phyloP scores from a whole-genome alignment of 2,113 vertebrate species.

The human region DNA sequence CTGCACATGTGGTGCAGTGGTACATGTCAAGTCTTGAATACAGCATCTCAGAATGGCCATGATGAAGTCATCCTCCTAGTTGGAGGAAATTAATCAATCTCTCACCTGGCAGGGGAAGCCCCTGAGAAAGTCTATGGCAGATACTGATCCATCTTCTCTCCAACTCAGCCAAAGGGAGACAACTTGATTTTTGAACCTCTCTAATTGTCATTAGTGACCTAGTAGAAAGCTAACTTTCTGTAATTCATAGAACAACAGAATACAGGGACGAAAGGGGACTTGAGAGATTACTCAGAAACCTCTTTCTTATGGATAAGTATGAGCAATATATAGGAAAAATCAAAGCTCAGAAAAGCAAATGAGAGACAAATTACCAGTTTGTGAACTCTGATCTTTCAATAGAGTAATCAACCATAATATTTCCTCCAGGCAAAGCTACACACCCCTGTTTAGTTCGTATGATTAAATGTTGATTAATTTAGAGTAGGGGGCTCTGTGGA shows the following conservation, averaged over 20 bases:
- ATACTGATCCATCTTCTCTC: neutral
- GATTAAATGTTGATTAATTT: neutral
- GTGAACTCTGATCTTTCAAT: neutral
- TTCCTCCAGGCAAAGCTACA: neutral
- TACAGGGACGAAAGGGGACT: neutral
- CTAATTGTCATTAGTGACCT: neutral
- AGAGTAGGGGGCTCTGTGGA: neutral
- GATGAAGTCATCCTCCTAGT: neutral
- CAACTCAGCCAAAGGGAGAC: neutral
- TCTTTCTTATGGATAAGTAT: neutral
- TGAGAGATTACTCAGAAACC: neutral
- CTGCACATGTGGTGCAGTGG: neutral
- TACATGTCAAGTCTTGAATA: neutral
- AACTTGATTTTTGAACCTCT: neutral
- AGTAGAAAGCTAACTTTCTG: conserved; percentile 15
- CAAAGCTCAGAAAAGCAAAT: conserved; percentile 13
- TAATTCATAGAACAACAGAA: neutral
- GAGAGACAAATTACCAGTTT: neutral
- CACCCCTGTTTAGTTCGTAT: neutral
- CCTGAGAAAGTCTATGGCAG: neutral
- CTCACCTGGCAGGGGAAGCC: neutral
- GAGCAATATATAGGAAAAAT: neutral
- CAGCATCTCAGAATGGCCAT: neutral
- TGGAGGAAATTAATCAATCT: neutral
- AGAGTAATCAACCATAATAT: neutral